Percentiles rank a stretch among this genome's conserved stretches.
Evolutionary conservation across 2,888 invertebrate genomes (phyloP).

Genomic region (Nymphalis c-album): DNA sequence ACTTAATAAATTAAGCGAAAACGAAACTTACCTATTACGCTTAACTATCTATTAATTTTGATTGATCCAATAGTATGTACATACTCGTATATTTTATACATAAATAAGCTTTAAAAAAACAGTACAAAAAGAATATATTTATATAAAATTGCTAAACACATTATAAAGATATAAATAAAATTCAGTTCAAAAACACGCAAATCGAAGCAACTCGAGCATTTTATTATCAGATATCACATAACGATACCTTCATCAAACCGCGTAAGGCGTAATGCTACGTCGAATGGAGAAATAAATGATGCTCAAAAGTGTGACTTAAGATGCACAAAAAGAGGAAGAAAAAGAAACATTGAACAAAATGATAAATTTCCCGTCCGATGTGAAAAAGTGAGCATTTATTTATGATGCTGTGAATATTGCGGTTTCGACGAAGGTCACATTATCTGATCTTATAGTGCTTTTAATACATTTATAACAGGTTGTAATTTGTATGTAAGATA

Average conservation of each 20-base stretch:
- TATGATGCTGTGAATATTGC: slow-evolving; percentile 65
- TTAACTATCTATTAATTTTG: no score
- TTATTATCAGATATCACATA: slow-evolving; percentile 73
- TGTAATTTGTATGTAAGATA: slow-evolving; percentile 5
- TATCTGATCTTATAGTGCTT: slow-evolving; percentile 69
- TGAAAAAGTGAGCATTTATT: slow-evolving; percentile 76
- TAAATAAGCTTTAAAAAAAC: neutral
- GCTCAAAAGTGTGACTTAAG: slow-evolving; percentile 79
- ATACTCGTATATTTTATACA: no score
- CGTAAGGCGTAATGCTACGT: slow-evolving; percentile 66
- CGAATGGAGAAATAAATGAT: slow-evolving; percentile 75
- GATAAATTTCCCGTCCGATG: slow-evolving; percentile 73
- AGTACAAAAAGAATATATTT: neutral
- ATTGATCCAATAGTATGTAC: no score
- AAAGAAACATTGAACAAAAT: slow-evolving; percentile 72
- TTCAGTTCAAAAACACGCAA: slow-evolving; percentile 56
- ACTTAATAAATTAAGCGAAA: slow-evolving; percentile 3
- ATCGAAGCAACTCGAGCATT: slow-evolving; percentile 68
- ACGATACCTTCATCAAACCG: slow-evolving; percentile 73
- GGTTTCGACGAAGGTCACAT: slow-evolving; percentile 48
- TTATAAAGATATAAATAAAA: slow-evolving; percentile 36
- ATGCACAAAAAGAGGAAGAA: slow-evolving; percentile 71
- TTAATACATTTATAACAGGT: slow-evolving; percentile 38
- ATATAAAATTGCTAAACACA: neutral
- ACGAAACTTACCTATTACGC: neutral